Conservation (phyloP, 2,113 vertebrate genomes). For the Myotis yumanensis region DNA sequence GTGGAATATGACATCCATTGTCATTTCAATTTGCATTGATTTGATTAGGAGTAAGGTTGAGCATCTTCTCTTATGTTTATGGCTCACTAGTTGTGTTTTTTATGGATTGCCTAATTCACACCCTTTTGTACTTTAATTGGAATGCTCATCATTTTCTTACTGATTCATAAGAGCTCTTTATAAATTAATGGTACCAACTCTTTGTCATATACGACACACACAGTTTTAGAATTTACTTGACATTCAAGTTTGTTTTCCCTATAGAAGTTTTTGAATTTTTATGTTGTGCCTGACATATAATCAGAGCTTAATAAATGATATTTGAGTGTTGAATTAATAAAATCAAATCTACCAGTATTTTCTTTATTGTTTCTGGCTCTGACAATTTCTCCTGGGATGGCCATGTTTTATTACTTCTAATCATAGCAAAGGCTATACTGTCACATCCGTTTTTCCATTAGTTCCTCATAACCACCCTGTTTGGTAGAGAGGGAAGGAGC, state of each 20-base stretch:
- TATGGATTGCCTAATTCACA: not conserved
- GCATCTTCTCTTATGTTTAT: slow-evolving; percentile 12
- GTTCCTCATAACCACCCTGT: not conserved
- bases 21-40: slow-evolving; percentile 18
- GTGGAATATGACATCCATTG: not conserved
- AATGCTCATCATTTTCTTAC: not conserved
- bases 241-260: slow-evolving; percentile 13
- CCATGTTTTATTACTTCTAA: not conserved
- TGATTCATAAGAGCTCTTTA: slow-evolving; percentile 19
- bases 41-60: not conserved
- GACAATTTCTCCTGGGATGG: not conserved
- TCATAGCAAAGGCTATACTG: not conserved
- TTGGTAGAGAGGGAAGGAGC: not conserved
- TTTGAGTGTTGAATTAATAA: not conserved
- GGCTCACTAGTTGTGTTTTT: not conserved
- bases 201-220: not conserved
- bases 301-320: slow-evolving; percentile 17
- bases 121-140: not conserved
- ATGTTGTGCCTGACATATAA: not conserved
- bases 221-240: not conserved
- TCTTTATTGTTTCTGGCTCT: not conserved
- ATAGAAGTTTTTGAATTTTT: slow-evolving; percentile 17
- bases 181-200: not conserved
- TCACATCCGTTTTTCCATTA: not conserved
- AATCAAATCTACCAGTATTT: not conserved